A percentile compares a stretch with the other conserved stretches of the same genome.
These are phyloP conservation scores for Haemorhous mexicanus DNA, from an alignment of 2,113 vertebrate genomes.

Conservation along the genomic window DNA sequence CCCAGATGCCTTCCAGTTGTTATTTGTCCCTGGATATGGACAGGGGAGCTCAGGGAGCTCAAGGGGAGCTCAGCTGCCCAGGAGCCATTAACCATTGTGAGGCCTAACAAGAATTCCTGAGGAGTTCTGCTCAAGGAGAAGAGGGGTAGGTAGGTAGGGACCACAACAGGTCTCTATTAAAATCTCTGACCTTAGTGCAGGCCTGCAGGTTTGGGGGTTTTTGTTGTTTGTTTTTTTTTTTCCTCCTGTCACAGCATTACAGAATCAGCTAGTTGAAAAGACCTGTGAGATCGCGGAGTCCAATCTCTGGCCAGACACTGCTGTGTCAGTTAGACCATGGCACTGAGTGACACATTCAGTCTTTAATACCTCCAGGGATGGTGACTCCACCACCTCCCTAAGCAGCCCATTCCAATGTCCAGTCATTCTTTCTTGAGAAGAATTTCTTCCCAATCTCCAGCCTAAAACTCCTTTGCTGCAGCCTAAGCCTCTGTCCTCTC, in stretches of 20 bases:
- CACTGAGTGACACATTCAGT: background rate
- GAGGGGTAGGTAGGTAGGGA: background rate
- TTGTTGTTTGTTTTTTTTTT: background rate
- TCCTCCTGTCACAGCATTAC: background rate
- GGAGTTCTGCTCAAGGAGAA: background rate
- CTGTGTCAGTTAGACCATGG: background rate
- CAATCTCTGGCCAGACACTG: background rate
- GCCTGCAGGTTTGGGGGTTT: background rate
- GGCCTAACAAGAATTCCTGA: background rate
- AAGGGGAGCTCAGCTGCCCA: background rate
- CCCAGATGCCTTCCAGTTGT: background rate
- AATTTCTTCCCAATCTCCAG: background rate
- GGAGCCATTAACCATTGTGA: background rate
- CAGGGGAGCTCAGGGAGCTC: background rate
- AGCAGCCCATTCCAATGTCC: background rate
- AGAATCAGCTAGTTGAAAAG: background rate
- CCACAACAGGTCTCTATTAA: background rate
- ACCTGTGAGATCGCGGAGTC: background rate
- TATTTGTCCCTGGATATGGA: background rate
- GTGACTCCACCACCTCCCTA: background rate
- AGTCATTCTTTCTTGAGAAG: background rate
- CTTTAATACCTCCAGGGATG: background rate
- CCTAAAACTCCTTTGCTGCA: background rate
- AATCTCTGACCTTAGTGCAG: background rate
- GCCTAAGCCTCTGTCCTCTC: background rate